Evolutionary conservation across 1,140 invertebrate species (phyloP), one percentile per base, ranked within the genome.

Genomic region (Drosophila tsacasi): DNA sequence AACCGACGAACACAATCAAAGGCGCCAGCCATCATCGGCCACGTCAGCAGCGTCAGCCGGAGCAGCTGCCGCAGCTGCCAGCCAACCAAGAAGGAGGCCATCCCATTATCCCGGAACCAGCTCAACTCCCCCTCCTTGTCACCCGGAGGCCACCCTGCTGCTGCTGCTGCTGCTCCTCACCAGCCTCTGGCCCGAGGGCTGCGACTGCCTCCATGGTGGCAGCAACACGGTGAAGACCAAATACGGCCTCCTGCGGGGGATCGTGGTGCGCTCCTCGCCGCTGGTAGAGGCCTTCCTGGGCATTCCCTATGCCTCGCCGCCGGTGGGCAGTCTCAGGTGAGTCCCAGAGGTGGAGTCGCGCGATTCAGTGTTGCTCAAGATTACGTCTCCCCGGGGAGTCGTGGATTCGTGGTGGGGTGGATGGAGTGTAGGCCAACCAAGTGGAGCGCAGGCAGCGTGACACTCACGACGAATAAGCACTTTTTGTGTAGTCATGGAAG

Each of bases 201-300:
- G 87, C 44, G 87, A 91, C 40, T 91, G 87, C 63, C 87, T 93
- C 55, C 92, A 93, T 39, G 85, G 84, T 59, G 87, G 96, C 93
- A 95, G 96, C 50, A 94, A 97, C 67, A 95, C 97, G 35, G 96
- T 98, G 32, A 95, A 95, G 73, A 98, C 97, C 54, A 97, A 97
- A 91, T 98, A 98, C 94, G 98, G 97, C 25, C 95, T 95, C 30
- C 93, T 98, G 72, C 95, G 97, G 13, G 98, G 98, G 35, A 95
- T 97, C 86, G 95, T 98, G 59, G 95, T 97, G 37, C 95, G 96
- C 84, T 95, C 95, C 62, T 95, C 96, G 84, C 96, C 95, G 30
- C 95, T 97, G 30, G 97, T 99, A 40, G 98, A 99, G 93, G 97
- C 97, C n/a, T 99, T 98, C 92, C 95, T 98, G 71, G 98, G 98